Evolutionary conservation across 2,888 invertebrate species (phyloP), one percentile per base, ranked within the genome.

Genomic region (Amaurobius ferox): DNA sequence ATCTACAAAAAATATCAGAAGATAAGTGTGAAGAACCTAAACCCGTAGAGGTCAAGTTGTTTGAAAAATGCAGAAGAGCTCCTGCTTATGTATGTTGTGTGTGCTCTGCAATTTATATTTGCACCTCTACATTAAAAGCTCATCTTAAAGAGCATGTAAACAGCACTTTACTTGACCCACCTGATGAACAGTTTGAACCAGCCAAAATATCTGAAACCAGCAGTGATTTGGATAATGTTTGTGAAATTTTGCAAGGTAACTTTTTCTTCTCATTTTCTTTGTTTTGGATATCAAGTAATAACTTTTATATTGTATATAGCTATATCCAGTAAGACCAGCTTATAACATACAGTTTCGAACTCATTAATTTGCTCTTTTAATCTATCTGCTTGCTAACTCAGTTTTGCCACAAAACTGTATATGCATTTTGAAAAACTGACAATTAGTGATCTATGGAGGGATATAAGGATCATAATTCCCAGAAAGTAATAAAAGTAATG

Each of bases 11-110:
- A 16, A 28, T 74, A 44, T 19, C 28, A 7, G 39, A 44, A 23
- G 64, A 72, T 28, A 26, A 48, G 11, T 35, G 19, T 6, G 19
- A 32, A 26, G 83, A 83, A 29, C 39, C 19, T 16, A 77, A 71
- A 39, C 71, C 83, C 5, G 83, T 62, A 13, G 83, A 83, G 39
- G 72, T 62, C 5, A 72, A 83, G 32, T 26, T 83, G 23, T 83
- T 83, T 55, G 77, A 83, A 35, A 77, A 77, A 16, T 83, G 83
- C n/a, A 62, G 26, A 1, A 39, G 67, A 55, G 72, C 83, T n/a
- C 83, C 83, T 29, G 87, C 80, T 0, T 87, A 81, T 77, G 80
- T 87, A 0, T 87, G 87, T 19, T 87, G 77, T 80, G 77, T 87
- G 19, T 87, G 87, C 19, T 72, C 76, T n/a, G 32, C 48, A 0